Base-by-base conservation (phyloP, 2,888 invertebrate species). In the Cephus pulcher region DNA sequence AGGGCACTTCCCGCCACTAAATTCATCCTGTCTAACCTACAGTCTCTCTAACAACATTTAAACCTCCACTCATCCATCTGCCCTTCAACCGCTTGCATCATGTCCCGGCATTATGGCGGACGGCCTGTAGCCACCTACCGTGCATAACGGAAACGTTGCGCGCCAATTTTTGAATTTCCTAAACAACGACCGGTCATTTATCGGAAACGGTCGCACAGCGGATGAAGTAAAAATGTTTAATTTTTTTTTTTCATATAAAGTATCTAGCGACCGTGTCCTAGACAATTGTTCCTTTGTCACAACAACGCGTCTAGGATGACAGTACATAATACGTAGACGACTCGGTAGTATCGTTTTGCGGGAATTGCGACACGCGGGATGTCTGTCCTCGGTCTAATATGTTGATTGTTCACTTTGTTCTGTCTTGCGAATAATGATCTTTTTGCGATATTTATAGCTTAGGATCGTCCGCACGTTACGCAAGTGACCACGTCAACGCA, bases 1-100 rank as follows among this genome's bases (percentile, higher is more conserved):
- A 90, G 89, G 89, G 86, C 90, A 90, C 90, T 90, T 90, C 90
- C 90, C 89, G 90, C 87, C 87, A 85, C 87, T 89, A 88, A 90
- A 86, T 86, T 88, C 89, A 89, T 88, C 88, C 89, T 87, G 86
- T 82, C 82, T 82, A 81, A 83, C 82, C 82, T 82, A 77, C 82
- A 71, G 80, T 78, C 78, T 80, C 82, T 80, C 75, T 74, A 81
- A 74, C 76, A 81, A 80, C 84, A 83, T 80, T 85, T 83, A 82
- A 76, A 79, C 81, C 80, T 79, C 78, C 78, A 69, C 82, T 82
- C 82, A 80, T 82, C 81, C 83, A 82, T 85, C 81, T 85, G 86
- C 84, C 86, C 86, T 87, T 86, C 84, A 81, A 77, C 78, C 70
- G 70, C 73, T 71, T 71, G 71, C 71, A 71, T 71, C 71, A 71